Percentiles rank a stretch among this genome's conserved stretches.
phyloP scores from a whole-genome alignment of 2,113 vertebrate species.

The Lamprotornis superbus region DNA sequence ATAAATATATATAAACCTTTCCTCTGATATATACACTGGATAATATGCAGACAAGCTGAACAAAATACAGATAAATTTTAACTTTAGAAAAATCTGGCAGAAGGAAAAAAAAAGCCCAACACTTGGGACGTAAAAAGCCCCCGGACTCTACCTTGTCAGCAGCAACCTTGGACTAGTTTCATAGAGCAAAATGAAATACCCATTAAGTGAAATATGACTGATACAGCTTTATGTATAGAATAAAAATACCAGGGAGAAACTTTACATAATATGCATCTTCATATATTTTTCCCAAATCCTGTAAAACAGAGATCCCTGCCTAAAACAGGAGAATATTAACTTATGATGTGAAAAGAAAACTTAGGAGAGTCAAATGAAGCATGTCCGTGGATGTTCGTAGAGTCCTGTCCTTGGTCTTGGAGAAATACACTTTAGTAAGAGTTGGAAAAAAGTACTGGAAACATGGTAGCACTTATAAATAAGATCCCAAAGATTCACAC shows the following conservation, averaged over 20 bases:
- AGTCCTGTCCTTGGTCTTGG: background rate
- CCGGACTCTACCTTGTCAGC: background rate
- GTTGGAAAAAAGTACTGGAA: background rate
- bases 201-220: slow-evolving; percentile 3
- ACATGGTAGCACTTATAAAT: background rate
- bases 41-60: slow-evolving; percentile 27
- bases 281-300: background rate
- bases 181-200: background rate
- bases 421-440: background rate
- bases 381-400: background rate
- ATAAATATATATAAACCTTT: background rate
- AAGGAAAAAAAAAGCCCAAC: background rate
- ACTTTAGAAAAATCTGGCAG: slow-evolving; percentile 28
- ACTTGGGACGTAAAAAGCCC: background rate
- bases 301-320: background rate
- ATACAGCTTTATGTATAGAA: background rate
- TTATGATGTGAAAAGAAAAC: background rate
- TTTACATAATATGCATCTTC: background rate
- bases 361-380: background rate
- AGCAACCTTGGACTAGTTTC: slow-evolving; percentile 1
- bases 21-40: slow-evolving; percentile 23
- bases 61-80: slow-evolving; percentile 32
- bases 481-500: background rate
- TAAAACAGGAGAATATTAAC: background rate
- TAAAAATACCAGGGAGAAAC: background rate